These are phyloP conservation scores for Leptopilina myrica DNA, from an alignment of 2,888 invertebrate genomes.

Conservation along the genomic window DNA sequence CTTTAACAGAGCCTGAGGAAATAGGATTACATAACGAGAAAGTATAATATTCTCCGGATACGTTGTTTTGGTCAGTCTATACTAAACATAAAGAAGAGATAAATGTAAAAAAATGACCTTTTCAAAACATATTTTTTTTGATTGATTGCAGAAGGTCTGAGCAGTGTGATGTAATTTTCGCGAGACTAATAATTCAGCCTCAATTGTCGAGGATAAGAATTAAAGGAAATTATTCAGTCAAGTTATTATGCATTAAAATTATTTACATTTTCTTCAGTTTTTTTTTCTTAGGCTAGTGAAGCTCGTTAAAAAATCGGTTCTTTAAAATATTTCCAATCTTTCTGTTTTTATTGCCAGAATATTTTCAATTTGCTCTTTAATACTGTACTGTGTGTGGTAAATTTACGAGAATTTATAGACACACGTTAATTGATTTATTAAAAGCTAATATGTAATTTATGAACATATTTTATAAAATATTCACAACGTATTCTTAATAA, in stretches of 20 bases:
- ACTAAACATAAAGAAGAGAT: background rate
- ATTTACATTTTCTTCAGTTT: background rate
- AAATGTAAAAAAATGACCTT: constrained; percentile 29
- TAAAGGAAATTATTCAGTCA: constrained; percentile 9
- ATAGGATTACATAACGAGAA: constrained; percentile 38
- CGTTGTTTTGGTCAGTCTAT: constrained; percentile 9
- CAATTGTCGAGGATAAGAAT: background rate
- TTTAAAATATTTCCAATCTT: too few species aligned
- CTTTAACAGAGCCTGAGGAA: constrained; percentile 8
- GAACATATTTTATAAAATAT: too few species aligned
- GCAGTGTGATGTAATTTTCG: constrained; percentile 20
- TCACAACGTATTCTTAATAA: too few species aligned
- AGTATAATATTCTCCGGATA: constrained; percentile 6
- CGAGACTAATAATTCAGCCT: constrained; percentile 18
- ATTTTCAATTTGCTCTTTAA: too few species aligned
- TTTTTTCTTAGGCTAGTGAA: background rate
- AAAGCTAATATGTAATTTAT: too few species aligned
- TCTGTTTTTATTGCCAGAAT: too few species aligned
- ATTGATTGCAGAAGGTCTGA: constrained; percentile 6
- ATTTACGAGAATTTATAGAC: too few species aligned
- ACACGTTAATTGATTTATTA: too few species aligned
- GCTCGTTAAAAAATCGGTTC: background rate
- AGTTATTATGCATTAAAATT: too few species aligned
- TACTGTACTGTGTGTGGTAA: too few species aligned
- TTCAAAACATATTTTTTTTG: constrained; percentile 28